A percentile compares a stretch with the other conserved stretches of the same genome.
phyloP scores from a whole-genome alignment of 2,113 vertebrate genomes.

The Rallus limicola region DNA sequence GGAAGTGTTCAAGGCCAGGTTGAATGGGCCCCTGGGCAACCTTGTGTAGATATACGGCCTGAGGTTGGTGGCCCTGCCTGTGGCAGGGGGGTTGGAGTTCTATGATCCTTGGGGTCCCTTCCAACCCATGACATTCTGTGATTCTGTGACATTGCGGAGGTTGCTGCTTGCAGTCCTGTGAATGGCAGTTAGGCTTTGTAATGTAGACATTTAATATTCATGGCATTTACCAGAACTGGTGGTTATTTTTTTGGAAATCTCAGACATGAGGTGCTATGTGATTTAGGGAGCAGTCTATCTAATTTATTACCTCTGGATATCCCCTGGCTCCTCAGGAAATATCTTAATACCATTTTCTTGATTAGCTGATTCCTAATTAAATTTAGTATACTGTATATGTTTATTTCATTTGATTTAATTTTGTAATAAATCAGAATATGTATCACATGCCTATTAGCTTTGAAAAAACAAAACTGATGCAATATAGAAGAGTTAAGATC shows the following conservation, averaged over 20 bases:
- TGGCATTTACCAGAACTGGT: neutral
- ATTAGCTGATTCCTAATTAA: slow-evolving; percentile 11
- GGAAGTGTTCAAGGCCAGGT: no score
- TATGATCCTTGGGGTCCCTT: no score
- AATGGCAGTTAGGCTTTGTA: neutral
- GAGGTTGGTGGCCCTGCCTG: no score
- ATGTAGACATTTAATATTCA: neutral
- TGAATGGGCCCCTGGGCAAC: no score
- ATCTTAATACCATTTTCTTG: neutral
- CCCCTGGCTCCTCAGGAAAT: neutral
- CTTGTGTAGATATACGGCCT: no score
- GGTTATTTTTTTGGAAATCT: neutral
- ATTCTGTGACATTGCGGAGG: neutral
- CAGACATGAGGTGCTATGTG: neutral
- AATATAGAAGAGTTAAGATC: neutral
- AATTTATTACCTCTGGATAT: neutral
- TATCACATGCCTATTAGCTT: neutral
- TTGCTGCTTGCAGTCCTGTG: neutral
- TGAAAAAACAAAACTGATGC: neutral
- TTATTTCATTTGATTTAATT: slow-evolving; percentile 1
- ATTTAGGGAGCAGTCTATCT: neutral
- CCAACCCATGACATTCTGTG: no score
- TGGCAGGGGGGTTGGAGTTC: no score
- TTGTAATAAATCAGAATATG: neutral
- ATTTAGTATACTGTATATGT: neutral